phyloP scores from a whole-genome alignment of 2,797 vertebrate species.

The Morus bassanus region DNA sequence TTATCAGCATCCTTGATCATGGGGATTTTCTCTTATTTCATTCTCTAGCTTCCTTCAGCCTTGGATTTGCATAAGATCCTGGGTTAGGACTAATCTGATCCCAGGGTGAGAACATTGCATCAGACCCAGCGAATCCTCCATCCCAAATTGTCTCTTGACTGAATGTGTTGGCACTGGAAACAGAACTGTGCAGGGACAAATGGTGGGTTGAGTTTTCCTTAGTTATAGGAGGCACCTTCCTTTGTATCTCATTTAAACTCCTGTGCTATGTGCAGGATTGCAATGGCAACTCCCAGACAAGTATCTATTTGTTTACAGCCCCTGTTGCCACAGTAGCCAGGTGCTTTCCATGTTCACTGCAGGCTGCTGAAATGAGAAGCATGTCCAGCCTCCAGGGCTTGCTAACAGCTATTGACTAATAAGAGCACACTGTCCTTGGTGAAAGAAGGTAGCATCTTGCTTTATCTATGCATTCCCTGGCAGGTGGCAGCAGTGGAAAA shows the following conservation, averaged over 20 bases:
- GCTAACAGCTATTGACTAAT: background rate
- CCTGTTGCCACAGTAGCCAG: slow-evolving; percentile 32
- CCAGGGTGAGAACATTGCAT: background rate
- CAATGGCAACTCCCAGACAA: background rate
- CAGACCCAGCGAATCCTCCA: background rate
- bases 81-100: slow-evolving; percentile 41
- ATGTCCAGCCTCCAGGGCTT: background rate
- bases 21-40: slow-evolving; percentile 45
- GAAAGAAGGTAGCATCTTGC: background rate
- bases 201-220: background rate
- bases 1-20: slow-evolving; percentile 43
- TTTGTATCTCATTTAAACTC: background rate
- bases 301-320: slow-evolving; percentile 43
- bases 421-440: background rate
- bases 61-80: slow-evolving; percentile 50
- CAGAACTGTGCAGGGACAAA: background rate
- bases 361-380: background rate
- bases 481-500: background rate
- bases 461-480: background rate
- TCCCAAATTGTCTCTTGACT: background rate
- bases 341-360: slow-evolving; percentile 50
- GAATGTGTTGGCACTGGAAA: background rate
- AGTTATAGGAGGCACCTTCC: background rate
- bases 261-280: background rate
- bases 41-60: slow-evolving; percentile 34